Percentiles rank a stretch among this genome's conserved stretches.
phyloP scores from a whole-genome alignment of 2,888 invertebrate species.

The Harpalus rufipes region DNA sequence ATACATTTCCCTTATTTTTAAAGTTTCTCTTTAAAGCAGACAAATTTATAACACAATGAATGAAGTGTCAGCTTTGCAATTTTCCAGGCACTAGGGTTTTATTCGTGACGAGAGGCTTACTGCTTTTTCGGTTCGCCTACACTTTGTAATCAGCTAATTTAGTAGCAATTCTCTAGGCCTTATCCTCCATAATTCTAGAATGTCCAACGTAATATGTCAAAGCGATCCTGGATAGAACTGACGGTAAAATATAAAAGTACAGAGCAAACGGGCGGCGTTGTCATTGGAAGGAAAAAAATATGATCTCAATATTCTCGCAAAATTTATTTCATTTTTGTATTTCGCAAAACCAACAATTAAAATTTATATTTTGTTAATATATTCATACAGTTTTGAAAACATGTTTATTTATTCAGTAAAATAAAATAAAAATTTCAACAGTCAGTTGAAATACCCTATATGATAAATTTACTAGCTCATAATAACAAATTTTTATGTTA shows the following conservation, averaged over 20 bases:
- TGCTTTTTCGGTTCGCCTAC: not conserved
- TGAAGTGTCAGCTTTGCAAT: not conserved
- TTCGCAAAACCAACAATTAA: no score
- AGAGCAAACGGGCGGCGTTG: no score
- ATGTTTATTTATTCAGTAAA: no score
- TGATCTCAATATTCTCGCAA: no score
- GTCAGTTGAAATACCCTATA: no score
- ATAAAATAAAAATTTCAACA: no score
- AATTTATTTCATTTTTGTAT: no score
- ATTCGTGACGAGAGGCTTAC: not conserved
- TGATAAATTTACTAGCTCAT: no score
- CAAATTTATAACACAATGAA: constrained; percentile 9
- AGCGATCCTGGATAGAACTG: not conserved
- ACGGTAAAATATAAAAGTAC: not conserved
- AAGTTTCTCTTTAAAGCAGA: constrained; percentile 24
- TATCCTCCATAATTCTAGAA: not conserved
- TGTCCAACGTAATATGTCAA: not conserved
- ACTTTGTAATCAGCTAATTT: not conserved
- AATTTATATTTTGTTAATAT: no score
- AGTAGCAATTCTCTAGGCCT: not conserved
- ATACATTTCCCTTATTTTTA: constrained; percentile 32
- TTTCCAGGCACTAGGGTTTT: not conserved
- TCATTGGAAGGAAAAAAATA: no score
- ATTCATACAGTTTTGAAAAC: no score
- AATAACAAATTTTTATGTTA: no score